Evolutionary conservation across 2,888 invertebrate genomes (phyloP).

Genomic region (Yponomeuta evonymella): DNA sequence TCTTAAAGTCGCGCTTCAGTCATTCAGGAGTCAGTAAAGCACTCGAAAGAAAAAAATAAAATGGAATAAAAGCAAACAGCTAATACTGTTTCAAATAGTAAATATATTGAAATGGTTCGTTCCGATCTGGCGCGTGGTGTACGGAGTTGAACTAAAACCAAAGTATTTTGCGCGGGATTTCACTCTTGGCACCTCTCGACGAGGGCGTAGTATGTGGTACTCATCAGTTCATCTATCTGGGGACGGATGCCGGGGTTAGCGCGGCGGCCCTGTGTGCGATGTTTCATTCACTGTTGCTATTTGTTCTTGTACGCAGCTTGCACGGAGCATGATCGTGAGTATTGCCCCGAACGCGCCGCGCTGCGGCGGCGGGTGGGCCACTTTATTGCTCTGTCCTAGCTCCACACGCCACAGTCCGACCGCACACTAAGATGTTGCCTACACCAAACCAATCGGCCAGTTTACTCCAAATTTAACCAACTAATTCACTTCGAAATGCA

Average conservation of each 20-base stretch:
- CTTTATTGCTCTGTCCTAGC: slow-evolving; percentile 10
- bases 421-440: slow-evolving; percentile 44
- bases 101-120: no score
- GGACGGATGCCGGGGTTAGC: background rate
- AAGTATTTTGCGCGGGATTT: no score
- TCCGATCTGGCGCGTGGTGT: no score
- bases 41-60: no score
- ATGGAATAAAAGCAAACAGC: no score
- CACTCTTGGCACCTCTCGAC: no score
- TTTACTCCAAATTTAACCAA: slow-evolving; percentile 6
- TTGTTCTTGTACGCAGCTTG: slow-evolving; percentile 84
- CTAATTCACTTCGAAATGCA: slow-evolving; percentile 22
- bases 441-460: slow-evolving; percentile 2
- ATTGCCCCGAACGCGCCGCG: slow-evolving; percentile 42
- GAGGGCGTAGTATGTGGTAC: background rate
- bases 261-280: slow-evolving; percentile 28
- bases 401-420: background rate
- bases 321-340: slow-evolving; percentile 95
- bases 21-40: no score
- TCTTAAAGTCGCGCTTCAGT: no score
- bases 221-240: background rate
- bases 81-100: no score
- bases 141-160: no score
- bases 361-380: background rate
- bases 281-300: slow-evolving; percentile 79